Evolutionary conservation across 2,888 invertebrate species (phyloP).

Genomic region (Ennomos quercinarius): DNA sequence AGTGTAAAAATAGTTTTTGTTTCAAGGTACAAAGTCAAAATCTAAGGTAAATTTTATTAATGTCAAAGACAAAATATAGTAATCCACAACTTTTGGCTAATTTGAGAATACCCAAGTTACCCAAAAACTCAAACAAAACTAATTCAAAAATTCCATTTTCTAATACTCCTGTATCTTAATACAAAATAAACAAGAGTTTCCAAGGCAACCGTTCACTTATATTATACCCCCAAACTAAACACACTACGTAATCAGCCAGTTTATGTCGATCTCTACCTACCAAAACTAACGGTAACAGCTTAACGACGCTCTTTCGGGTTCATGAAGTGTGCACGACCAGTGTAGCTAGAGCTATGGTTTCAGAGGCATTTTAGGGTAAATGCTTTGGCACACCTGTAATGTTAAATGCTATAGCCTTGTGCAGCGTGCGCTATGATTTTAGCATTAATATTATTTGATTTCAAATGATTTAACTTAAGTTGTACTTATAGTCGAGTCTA

Average conservation of each 20-base stretch:
- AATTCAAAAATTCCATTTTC: neutral
- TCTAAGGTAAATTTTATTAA: too few relatives aligned
- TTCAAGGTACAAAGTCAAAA: too few relatives aligned
- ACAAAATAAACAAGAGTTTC: conserved; percentile 3
- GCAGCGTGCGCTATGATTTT: too few relatives aligned
- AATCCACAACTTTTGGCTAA: too few relatives aligned
- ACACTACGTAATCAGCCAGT: neutral
- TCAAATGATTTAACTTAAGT: too few relatives aligned
- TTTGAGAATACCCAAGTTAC: too few relatives aligned
- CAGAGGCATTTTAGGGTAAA: conserved; percentile 7
- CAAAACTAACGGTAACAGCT: conserved; percentile 34
- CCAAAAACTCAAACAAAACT: too few relatives aligned
- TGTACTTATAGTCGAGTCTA: too few relatives aligned
- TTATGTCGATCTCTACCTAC: conserved; percentile 12
- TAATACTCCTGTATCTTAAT: neutral
- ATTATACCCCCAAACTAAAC: neutral
- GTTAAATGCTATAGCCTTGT: too few relatives aligned
- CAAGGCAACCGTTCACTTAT: neutral
- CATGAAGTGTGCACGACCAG: conserved; percentile 19
- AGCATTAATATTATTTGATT: too few relatives aligned
- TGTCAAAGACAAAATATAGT: too few relatives aligned
- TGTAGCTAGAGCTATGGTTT: conserved; percentile 18
- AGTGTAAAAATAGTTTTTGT: too few relatives aligned
- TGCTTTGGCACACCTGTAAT: conserved; percentile 1
- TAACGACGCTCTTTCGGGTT: conserved; percentile 21